Evolutionary conservation across 1,140 invertebrate genomes (phyloP).

Genomic region (Papilio machaon): DNA sequence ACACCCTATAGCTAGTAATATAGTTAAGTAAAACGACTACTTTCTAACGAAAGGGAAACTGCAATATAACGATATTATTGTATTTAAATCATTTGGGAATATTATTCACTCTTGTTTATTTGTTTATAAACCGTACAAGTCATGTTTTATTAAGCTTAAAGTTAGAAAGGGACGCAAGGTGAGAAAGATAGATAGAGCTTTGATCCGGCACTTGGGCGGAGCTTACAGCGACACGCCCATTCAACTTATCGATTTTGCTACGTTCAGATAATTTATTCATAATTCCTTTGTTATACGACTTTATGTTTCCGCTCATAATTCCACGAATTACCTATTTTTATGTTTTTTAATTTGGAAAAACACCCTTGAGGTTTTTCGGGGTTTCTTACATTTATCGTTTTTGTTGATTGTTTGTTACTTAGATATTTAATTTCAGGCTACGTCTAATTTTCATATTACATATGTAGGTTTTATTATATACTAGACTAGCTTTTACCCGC

Average conservation of each 20-base stretch:
- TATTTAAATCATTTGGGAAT: background rate
- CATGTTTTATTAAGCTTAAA: background rate
- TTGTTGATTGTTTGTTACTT: too few relatives aligned
- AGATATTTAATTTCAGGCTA: too few relatives aligned
- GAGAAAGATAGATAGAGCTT: conserved; percentile 39
- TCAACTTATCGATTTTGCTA: conserved; percentile 58
- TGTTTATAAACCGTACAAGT: background rate
- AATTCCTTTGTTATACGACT: conserved; percentile 54
- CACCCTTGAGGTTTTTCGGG: background rate
- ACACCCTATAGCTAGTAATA: too few relatives aligned
- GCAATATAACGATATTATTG: background rate
- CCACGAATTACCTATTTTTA: conserved; percentile 8
- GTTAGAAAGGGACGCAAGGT: background rate
- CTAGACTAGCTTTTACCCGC: too few relatives aligned
- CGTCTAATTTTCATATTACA: too few relatives aligned
- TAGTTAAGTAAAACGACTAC: too few relatives aligned
- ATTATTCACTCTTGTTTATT: background rate
- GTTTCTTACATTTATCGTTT: conserved; percentile 7
- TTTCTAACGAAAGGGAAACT: background rate
- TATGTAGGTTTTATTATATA: too few relatives aligned
- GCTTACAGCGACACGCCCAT: conserved; percentile 49
- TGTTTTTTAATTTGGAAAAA: conserved; percentile 32
- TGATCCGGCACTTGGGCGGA: conserved; percentile 42
- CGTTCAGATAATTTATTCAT: conserved; percentile 68
- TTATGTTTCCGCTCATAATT: conserved; percentile 39